These are phyloP conservation scores for Romanogobio albipinnatus DNA, from an alignment of 2,113 vertebrate genomes.

Conservation along the genomic window DNA sequence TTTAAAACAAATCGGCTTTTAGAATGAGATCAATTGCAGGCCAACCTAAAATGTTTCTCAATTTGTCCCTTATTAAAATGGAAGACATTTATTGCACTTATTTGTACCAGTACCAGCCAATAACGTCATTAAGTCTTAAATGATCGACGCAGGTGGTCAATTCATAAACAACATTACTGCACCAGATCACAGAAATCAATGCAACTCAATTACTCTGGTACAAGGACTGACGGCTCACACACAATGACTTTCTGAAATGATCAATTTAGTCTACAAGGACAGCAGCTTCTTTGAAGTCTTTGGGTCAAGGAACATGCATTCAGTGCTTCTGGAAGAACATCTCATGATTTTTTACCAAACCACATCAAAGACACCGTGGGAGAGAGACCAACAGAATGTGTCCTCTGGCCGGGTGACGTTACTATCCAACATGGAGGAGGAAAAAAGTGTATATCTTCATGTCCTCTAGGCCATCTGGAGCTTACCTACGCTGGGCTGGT, in stretches of 20 bases:
- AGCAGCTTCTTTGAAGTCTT: neutral
- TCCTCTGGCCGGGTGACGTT: conserved; percentile 21
- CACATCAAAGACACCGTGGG: conserved; percentile 23
- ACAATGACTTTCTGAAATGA: too few species aligned
- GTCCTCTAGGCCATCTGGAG: conserved; percentile 45
- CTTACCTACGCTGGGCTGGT: conserved; percentile 30
- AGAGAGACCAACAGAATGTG: neutral
- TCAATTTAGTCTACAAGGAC: neutral
- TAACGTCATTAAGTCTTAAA: neutral
- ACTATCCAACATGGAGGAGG: neutral
- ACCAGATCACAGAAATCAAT: conserved; percentile 26
- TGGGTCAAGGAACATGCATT: neutral
- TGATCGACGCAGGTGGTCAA: conserved; percentile 16
- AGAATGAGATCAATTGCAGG: neutral
- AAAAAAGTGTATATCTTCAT: neutral
- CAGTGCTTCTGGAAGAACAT: neutral
- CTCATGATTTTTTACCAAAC: neutral
- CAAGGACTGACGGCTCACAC: neutral
- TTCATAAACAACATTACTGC: conserved; percentile 16
- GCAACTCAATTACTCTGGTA: conserved; percentile 17
- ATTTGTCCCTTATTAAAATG: neutral
- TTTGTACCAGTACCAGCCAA: neutral
- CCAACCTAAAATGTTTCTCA: neutral
- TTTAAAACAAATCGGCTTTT: neutral
- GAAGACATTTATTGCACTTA: neutral